phyloP scores from a whole-genome alignment of 2,113 vertebrate genomes.

The Synodontis membranacea region DNA sequence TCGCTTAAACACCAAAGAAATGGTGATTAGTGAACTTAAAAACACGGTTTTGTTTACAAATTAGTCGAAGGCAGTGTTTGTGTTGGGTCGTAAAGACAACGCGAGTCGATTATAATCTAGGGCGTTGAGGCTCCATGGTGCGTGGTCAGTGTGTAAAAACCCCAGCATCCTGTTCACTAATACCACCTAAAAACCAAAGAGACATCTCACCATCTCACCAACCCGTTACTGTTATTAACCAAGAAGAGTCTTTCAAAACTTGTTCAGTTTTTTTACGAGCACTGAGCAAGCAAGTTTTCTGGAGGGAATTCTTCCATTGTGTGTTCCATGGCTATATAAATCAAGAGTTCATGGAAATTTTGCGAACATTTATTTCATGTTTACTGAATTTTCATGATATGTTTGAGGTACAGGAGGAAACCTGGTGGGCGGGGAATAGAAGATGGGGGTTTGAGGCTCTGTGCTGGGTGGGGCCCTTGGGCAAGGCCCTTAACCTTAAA shows the following conservation, averaged over 20 bases:
- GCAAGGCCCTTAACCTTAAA: no score
- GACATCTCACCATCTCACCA: background rate
- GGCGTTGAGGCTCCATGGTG: background rate
- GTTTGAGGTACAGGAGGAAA: background rate
- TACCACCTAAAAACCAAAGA: background rate
- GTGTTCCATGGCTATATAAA: background rate
- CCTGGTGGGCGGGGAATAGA: no score
- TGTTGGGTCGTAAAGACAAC: background rate
- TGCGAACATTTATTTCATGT: background rate
- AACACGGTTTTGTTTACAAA: background rate
- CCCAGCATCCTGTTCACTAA: background rate
- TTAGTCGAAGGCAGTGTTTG: background rate
- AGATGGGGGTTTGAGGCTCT: no score
- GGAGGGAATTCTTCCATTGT: background rate
- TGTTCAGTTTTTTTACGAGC: background rate
- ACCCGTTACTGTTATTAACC: background rate
- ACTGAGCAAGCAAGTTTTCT: background rate
- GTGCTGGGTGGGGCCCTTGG: no score
- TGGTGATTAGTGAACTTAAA: background rate
- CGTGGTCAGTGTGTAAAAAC: background rate
- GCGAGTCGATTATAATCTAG: background rate
- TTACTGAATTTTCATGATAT: background rate
- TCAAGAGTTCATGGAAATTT: background rate
- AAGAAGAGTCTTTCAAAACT: background rate
- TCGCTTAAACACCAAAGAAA: constrained; percentile 36